Evolutionary conservation across 2,797 vertebrate genomes (phyloP).

Genomic region (Leptatherina wallacei): DNA sequence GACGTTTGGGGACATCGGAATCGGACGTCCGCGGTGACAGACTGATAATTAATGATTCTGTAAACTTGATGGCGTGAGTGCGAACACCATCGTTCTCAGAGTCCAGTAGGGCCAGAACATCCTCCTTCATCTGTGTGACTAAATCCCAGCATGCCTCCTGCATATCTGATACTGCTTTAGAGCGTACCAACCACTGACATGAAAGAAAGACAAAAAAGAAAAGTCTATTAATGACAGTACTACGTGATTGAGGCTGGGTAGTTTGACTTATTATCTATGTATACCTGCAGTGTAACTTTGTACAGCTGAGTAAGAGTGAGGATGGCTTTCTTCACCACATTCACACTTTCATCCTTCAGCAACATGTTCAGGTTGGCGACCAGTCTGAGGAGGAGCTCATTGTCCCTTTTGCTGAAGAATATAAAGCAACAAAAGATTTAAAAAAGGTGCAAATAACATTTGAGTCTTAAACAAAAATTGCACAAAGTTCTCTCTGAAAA

Average conservation of each 20-base stretch:
- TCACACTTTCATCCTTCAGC: slow-evolving; percentile 93
- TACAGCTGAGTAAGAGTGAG: slow-evolving; percentile 95
- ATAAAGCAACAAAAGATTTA: background rate
- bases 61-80: slow-evolving; percentile 96
- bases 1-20: slow-evolving; percentile 90
- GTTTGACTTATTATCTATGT: background rate
- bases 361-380: slow-evolving; percentile 96
- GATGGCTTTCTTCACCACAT: slow-evolving; percentile 95
- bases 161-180: slow-evolving; percentile 86
- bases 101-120: slow-evolving; percentile 90
- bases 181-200: slow-evolving; percentile 91
- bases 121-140: slow-evolving; percentile 91
- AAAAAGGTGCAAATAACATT: background rate
- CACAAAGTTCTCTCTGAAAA: background rate
- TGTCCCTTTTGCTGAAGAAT: slow-evolving; percentile 89
- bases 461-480: background rate
- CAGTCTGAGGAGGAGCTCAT: slow-evolving; percentile 90
- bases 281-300: slow-evolving; percentile 92
- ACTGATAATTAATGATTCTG: slow-evolving; percentile 93
- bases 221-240: background rate
- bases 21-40: slow-evolving; percentile 89
- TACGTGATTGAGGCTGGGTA: background rate
- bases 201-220: background rate
- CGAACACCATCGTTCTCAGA: slow-evolving; percentile 96
- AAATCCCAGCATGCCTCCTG: slow-evolving; percentile 97